A percentile compares a stretch with the other conserved stretches of the same genome.
Conservation (phyloP, 2,797 vertebrate genomes). For the Dryobates pubescens region DNA sequence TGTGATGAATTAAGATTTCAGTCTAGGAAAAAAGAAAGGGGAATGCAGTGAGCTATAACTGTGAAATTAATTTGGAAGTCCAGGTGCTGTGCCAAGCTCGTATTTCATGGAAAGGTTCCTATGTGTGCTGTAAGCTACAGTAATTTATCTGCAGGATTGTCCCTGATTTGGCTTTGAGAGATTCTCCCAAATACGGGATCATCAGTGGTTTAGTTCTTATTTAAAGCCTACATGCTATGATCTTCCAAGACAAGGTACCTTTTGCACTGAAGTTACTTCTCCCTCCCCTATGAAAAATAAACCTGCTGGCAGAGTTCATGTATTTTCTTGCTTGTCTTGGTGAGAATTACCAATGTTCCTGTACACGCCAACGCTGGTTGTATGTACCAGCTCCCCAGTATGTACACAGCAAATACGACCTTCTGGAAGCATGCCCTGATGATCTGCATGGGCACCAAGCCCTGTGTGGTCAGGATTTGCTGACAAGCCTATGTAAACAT, state of each 20-base stretch:
- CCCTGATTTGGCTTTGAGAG: not conserved
- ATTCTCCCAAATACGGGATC: not conserved
- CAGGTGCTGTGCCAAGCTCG: not conserved
- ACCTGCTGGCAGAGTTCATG: not conserved
- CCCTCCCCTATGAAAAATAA: not conserved
- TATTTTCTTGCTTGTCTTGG: not conserved
- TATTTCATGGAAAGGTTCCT: conserved; percentile 2
- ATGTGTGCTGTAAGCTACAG: not conserved
- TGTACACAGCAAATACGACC: not conserved
- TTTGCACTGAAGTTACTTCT: not conserved
- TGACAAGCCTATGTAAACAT: not conserved
- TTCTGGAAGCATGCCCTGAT: not conserved
- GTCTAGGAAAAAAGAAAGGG: not conserved
- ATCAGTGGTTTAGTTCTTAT: not conserved
- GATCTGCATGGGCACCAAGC: not conserved
- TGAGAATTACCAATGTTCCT: not conserved
- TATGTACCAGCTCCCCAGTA: not conserved
- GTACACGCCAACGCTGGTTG: not conserved
- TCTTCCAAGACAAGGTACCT: not conserved
- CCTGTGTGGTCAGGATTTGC: not conserved
- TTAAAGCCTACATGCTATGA: not conserved
- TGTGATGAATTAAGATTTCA: not conserved
- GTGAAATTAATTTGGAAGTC: conserved; percentile 43
- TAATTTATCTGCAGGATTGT: conserved; percentile 21
- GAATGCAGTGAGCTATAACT: not conserved